A percentile compares a stretch with the other conserved stretches of the same genome.
These are phyloP conservation scores for Erpornis zantholeuca DNA, from an alignment of 2,113 vertebrate genomes.

Conservation along the genomic window DNA sequence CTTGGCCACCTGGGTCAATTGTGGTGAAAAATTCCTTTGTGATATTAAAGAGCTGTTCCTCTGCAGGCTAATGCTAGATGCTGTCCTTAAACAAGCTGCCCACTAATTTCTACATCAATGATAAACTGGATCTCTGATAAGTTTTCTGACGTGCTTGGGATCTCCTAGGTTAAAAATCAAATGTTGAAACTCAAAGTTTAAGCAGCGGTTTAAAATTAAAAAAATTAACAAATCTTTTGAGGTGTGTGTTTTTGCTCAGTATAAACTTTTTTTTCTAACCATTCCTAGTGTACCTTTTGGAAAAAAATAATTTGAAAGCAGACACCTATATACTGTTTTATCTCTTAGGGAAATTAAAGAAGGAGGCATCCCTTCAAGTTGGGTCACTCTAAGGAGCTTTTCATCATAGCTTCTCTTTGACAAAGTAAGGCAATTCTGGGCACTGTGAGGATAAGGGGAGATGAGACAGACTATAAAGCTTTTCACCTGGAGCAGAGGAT, in stretches of 20 bases:
- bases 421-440: background rate
- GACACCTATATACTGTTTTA: background rate
- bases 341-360: background rate
- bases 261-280: background rate
- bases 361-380: background rate
- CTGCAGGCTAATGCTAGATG: background rate
- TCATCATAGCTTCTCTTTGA: background rate
- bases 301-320: background rate
- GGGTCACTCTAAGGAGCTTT: background rate
- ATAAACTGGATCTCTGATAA: background rate
- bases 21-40: background rate
- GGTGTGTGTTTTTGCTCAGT: background rate
- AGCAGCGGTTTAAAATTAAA: background rate
- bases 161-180: background rate
- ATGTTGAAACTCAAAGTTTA: background rate
- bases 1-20: background rate
- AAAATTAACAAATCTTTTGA: background rate
- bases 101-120: background rate
- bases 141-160: background rate
- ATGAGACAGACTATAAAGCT: conserved; percentile 6
- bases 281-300: background rate
- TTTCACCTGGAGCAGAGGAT: conserved; percentile 7
- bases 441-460: background rate
- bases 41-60: background rate
- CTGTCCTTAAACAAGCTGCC: background rate